Base-by-base conservation (phyloP, 2,113 vertebrate genomes). In the Stictonetta naevosa region DNA sequence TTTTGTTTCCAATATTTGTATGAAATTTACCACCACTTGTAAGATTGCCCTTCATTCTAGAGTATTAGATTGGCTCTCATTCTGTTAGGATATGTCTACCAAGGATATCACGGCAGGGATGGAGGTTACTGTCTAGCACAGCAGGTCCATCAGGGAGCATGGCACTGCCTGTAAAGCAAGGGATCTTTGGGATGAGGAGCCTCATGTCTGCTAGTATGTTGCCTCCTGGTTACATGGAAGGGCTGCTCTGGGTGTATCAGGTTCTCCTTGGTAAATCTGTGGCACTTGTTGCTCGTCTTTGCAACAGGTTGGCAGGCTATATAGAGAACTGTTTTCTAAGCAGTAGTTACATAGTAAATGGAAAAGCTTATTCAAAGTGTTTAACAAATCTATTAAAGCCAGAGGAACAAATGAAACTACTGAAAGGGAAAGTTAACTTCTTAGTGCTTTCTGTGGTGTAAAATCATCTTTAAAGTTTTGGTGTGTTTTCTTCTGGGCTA, bases 181-280 rank as follows among this genome's bases (percentile, higher is more conserved):
- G 52, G 53, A 55, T 86, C 69, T 88, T 94, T 48, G 46, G 46
- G 46, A 48, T 48, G 46, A 48, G 46, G 46, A 48, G 46, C 46
- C 46, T 48, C 1, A 10, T 48, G 46, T 48, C 46, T 48, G 46
- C 46, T 48, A 34, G 3, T 3, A 13, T 0, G 1, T 86, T 83
- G 74, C 20, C 20, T 58, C 22, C 31, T 20, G 25, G 40, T 40
- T 48, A 19, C 31, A 3, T 2, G 3, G 38, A 44, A 34, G 42
- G 60, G 21, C 36, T n/a, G 66, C 83, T 58, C 19, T 19, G 21
- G 29, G 17, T 11, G 31, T n/a, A 0, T 2, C 33, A 21, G 13
- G 13, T 36, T 86, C 29, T 60, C 20, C 38, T 71, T 84, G 79
- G n/a, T 73, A 66, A 84, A 82, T 17, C 21, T 42, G 53, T 93